Percentiles rank a stretch among this genome's conserved stretches.
Conservation (phyloP, 2,888 invertebrate genomes). For the Netelia melanura region DNA sequence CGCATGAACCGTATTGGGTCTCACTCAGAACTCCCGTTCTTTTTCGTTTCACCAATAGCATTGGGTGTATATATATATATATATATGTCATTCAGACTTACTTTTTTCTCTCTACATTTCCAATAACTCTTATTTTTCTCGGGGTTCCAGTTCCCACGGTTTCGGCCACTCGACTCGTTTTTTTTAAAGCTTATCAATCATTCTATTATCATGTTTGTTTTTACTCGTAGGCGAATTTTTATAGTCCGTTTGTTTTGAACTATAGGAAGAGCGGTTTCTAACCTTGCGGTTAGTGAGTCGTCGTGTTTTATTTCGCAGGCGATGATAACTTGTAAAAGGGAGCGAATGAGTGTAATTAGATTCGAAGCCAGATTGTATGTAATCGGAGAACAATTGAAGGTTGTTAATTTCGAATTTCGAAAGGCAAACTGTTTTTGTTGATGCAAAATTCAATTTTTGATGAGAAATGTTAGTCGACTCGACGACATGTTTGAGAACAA, state of each 20-base stretch:
- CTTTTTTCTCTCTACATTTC: neutral
- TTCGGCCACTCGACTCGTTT: neutral
- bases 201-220: neutral
- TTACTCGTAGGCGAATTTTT: neutral
- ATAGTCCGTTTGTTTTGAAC: neutral
- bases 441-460: too few species aligned
- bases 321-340: too few species aligned
- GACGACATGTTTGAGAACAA: too few species aligned
- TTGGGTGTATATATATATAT: neutral
- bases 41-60: constrained; percentile 16
- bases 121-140: neutral
- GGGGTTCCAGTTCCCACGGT: neutral
- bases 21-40: constrained; percentile 23
- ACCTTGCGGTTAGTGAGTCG: too few species aligned
- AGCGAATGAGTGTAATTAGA: too few species aligned
- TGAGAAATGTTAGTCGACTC: too few species aligned
- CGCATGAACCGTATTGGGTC: neutral
- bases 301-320: too few species aligned
- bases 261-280: neutral
- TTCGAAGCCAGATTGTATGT: too few species aligned
- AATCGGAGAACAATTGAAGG: too few species aligned
- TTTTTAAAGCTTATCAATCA: neutral
- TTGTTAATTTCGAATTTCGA: too few species aligned
- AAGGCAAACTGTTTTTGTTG: too few species aligned
- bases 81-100: neutral